Base-by-base conservation (phyloP, 2,888 invertebrate genomes). In the Macaria notata region DNA sequence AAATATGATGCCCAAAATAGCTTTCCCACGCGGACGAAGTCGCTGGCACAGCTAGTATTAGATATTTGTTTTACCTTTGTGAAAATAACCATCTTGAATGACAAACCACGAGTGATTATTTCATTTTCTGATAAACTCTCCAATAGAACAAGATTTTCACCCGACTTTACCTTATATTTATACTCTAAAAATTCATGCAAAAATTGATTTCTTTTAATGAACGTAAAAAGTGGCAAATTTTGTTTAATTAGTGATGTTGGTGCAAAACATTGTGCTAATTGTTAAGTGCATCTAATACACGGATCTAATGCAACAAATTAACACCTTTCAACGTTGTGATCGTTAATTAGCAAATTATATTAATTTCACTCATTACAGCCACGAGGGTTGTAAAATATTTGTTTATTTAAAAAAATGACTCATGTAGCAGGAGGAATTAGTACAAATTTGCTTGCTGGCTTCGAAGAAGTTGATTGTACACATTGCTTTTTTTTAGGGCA, bases 151-250 rank as follows among this genome's bases (percentile, higher is more conserved):
- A 3, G 9, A 41, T 41, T 33, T 49, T 50, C 9, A 2, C 8
- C 9, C 33, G 3, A 29, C 29, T 30, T 0, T 0, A 1, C 3
- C 9, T 19, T 9, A 31, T 53, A 59, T 59, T 49, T 59, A 59
- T 59, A 53, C 31, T 29, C 0, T 38, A 31, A 49, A 53, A 64
- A 64, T 64, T 5, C 62, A 57, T 60, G 46, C 56, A 53, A 45
- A 41, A 44, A 56, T 43, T 62, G 56, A 58, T 61, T 66, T 63
- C 50, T 46, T 49, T 36, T 57, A 47, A 66, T 66, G 49, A 46
- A 55, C 62, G 54, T 64, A 51, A 56, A 49, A 49, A 49, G 46
- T 1, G 19, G 19, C 1, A 36, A 33, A 6, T n/a, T n/a, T 48
- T 47, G 6, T 33, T 19, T 19, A 19, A 19, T 19, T 19, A 19